A percentile compares a stretch with the other conserved stretches of the same genome.
These are phyloP conservation scores for Huso huso DNA, from an alignment of 2,797 vertebrate species.

Conservation along the genomic window DNA sequence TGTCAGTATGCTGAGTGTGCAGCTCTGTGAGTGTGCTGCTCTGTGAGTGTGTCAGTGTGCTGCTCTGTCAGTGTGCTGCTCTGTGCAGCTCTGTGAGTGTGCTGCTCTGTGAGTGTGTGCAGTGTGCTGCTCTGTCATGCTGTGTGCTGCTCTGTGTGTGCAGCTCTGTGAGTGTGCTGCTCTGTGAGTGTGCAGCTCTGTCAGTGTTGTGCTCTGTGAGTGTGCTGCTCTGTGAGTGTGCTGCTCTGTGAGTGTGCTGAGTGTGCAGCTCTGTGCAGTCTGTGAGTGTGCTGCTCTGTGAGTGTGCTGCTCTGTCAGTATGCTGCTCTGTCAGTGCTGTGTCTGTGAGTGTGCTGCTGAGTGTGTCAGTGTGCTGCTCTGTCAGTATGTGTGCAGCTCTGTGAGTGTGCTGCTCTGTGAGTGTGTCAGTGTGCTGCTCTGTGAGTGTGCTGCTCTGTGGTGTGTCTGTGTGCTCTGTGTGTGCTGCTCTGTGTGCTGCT, in stretches of 20 bases:
- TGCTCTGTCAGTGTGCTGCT: no score
- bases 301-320: no score
- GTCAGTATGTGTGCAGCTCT: no score
- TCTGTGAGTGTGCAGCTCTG: constrained; percentile 1
- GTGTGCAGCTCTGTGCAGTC: no score
- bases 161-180: not conserved
- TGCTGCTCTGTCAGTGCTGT: not conserved
- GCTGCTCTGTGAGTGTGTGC: not conserved
- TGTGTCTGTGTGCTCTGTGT: constrained; percentile 23
- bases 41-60: no score
- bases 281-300: no score
- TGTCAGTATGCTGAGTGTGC: no score
- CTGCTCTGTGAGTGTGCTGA: constrained; percentile 1
- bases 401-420: not conserved
- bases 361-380: not conserved
- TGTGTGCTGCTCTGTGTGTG: not conserved
- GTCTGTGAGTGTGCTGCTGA: not conserved
- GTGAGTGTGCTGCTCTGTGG: constrained; percentile 1
- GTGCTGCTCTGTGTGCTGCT: constrained; percentile 2
- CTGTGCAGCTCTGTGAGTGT: not conserved
- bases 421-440: not conserved
- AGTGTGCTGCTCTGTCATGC: not conserved
- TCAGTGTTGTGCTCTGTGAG: constrained; percentile 19
- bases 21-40: no score
- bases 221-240: constrained; percentile 1